A percentile compares a stretch with the other conserved stretches of the same genome.
These are phyloP conservation scores for Aplochiton taeniatus DNA, from an alignment of 2,797 vertebrate genomes.

Conservation along the genomic window DNA sequence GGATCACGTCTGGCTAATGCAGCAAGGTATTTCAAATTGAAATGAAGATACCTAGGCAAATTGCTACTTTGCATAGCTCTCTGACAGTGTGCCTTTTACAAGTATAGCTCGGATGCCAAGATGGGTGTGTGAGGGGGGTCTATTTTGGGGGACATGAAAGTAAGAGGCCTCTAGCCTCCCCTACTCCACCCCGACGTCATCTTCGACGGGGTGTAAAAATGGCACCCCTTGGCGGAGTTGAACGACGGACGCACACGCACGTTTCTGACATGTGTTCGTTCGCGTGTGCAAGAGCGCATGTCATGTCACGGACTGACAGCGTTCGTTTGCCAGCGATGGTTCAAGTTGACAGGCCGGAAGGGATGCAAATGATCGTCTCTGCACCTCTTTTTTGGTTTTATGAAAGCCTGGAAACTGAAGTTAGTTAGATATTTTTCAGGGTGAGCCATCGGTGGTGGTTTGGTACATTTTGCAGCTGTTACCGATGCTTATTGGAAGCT, in stretches of 20 bases:
- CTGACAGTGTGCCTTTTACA: constrained; percentile 72
- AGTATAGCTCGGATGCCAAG: constrained; percentile 65
- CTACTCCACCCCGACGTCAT: constrained; percentile 56
- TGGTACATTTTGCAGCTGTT: constrained; percentile 14
- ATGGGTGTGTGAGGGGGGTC: constrained; percentile 58
- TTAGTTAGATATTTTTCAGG: constrained; percentile 39
- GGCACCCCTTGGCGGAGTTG: constrained; percentile 62
- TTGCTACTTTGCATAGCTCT: constrained; percentile 67
- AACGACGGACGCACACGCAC: constrained; percentile 68
- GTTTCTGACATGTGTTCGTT: constrained; percentile 70
- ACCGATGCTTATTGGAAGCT: constrained; percentile 43
- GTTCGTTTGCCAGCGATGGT: constrained; percentile 71
- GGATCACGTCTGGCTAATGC: constrained; percentile 55
- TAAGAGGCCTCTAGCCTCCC: constrained; percentile 50
- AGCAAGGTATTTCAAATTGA: constrained; percentile 59
- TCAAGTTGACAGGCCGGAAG: constrained; percentile 72
- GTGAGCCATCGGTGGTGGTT: constrained; percentile 19
- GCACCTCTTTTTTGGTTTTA: constrained; percentile 55
- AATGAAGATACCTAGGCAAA: constrained; percentile 71
- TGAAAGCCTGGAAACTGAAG: constrained; percentile 60
- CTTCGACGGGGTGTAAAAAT: constrained; percentile 63
- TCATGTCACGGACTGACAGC: constrained; percentile 65
- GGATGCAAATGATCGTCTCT: constrained; percentile 80
- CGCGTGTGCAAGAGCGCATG: constrained; percentile 63
- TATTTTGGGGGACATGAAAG: constrained; percentile 70